phyloP scores from a whole-genome alignment of 2,797 vertebrate genomes.

The Enteromius paludinosus region DNA sequence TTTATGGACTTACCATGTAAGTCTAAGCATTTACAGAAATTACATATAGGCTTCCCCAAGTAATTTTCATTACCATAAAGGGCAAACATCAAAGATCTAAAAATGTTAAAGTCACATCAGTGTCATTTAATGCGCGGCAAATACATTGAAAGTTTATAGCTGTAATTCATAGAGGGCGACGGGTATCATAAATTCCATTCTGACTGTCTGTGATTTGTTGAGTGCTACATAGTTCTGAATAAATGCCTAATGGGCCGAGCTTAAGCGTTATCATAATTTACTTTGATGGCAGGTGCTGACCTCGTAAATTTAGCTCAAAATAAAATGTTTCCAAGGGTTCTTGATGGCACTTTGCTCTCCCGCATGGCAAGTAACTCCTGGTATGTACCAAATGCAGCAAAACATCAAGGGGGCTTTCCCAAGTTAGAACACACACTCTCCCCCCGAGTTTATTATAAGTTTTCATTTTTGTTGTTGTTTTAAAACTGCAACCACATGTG shows the following conservation, averaged over 20 bases:
- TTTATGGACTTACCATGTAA: background rate
- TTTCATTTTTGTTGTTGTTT: background rate
- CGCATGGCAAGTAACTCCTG: slow-evolving; percentile 66
- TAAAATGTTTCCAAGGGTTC: slow-evolving; percentile 75
- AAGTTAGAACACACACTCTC: slow-evolving; percentile 52
- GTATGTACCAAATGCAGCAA: slow-evolving; percentile 72
- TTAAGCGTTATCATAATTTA: slow-evolving; percentile 80
- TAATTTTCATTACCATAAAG: background rate
- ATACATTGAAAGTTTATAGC: slow-evolving; percentile 46
- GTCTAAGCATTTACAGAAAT: background rate
- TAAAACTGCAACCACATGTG: background rate
- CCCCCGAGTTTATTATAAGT: background rate
- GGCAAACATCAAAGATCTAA: slow-evolving; percentile 29
- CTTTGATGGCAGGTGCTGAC: slow-evolving; percentile 70
- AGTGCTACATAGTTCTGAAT: slow-evolving; percentile 80
- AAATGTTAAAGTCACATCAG: slow-evolving; percentile 6
- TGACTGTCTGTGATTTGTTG: slow-evolving; percentile 76
- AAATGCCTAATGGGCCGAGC: slow-evolving; percentile 77
- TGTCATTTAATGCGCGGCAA: slow-evolving; percentile 25
- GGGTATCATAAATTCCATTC: slow-evolving; percentile 59
- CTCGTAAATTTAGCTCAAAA: slow-evolving; percentile 82
- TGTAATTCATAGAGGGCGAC: slow-evolving; percentile 65
- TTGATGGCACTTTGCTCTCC: slow-evolving; percentile 70
- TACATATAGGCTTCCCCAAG: background rate
- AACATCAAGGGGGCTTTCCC: slow-evolving; percentile 66